Percentiles rank a stretch among this genome's conserved stretches.
phyloP scores from a whole-genome alignment of 1,140 invertebrate species.

The Nymphalis io region DNA sequence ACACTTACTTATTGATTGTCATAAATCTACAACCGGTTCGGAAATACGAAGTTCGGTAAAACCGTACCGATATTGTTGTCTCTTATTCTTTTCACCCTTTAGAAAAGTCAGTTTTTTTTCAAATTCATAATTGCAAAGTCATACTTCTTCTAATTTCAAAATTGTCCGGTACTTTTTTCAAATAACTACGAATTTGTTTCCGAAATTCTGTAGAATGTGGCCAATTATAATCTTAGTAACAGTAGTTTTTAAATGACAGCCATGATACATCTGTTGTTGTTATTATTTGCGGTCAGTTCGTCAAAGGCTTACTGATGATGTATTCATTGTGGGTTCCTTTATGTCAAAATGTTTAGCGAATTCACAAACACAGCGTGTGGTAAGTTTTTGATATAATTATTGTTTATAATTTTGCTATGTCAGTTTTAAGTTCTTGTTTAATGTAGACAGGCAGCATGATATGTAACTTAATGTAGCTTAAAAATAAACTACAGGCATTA shows the following conservation, averaged over 20 bases:
- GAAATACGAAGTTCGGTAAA: too few species aligned
- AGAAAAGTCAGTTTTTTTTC: too few species aligned
- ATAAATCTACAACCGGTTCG: too few species aligned
- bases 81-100: too few species aligned
- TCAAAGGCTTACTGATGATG: conserved; percentile 49
- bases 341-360: conserved; percentile 58
- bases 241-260: conserved; percentile 46
- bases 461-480: neutral
- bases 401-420: neutral
- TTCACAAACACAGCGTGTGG: conserved; percentile 52
- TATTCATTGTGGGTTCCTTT: conserved; percentile 42
- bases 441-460: neutral
- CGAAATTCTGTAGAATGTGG: conserved; percentile 11
- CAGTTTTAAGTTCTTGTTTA: neutral
- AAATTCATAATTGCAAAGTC: conserved; percentile 29
- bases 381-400: conserved; percentile 27
- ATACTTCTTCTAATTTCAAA: conserved; percentile 17
- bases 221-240: conserved; percentile 30
- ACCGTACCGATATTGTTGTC: too few species aligned
- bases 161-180: neutral
- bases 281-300: conserved; percentile 25
- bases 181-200: conserved; percentile 1
- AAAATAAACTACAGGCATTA: neutral
- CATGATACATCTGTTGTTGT: conserved; percentile 13
- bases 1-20: too few species aligned